These are phyloP conservation scores for Ormyrus labotus DNA, from an alignment of 2,888 invertebrate genomes.

Conservation along the genomic window DNA sequence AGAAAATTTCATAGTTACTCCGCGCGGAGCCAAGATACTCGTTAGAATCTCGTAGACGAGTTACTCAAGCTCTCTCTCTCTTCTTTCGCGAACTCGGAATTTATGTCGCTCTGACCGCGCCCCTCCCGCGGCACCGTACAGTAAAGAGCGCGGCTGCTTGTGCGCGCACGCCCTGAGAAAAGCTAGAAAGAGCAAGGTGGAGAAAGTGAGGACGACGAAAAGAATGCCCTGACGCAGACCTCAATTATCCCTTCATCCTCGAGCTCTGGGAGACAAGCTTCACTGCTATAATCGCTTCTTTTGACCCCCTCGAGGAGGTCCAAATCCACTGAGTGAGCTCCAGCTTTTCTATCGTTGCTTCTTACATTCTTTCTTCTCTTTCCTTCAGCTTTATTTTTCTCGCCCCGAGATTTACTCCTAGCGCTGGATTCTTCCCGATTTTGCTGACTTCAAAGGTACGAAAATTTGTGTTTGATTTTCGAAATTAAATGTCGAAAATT, in stretches of 20 bases:
- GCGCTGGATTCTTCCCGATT: too few species aligned
- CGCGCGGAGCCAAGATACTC: slow-evolving; percentile 31
- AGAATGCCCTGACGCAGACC: slow-evolving; percentile 63
- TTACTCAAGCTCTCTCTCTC: neutral
- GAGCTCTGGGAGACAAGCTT: slow-evolving; percentile 54
- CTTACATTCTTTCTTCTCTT: too few species aligned
- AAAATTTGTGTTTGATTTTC: too few species aligned
- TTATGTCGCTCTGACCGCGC: neutral
- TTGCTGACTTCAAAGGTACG: too few species aligned
- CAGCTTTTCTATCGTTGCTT: too few species aligned
- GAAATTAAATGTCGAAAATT: too few species aligned
- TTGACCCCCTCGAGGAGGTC: slow-evolving; percentile 17
- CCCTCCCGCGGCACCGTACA: slow-evolving; percentile 22
- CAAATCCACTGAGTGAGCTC: neutral
- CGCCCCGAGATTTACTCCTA: too few species aligned
- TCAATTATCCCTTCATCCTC: slow-evolving; percentile 64
- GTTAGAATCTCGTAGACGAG: slow-evolving; percentile 38
- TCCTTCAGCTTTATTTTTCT: too few species aligned
- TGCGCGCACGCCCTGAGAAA: neutral
- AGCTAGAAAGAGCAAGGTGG: neutral
- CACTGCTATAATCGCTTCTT: slow-evolving; percentile 56
- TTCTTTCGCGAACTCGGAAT: slow-evolving; percentile 1
- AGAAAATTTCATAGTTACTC: slow-evolving; percentile 54
- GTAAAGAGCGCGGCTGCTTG: slow-evolving; percentile 14
- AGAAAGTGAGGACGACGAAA: slow-evolving; percentile 54